A percentile compares a stretch with the other conserved stretches of the same genome.
Conservation (phyloP, 2,113 vertebrate species). For the Ammodytes marinus region DNA sequence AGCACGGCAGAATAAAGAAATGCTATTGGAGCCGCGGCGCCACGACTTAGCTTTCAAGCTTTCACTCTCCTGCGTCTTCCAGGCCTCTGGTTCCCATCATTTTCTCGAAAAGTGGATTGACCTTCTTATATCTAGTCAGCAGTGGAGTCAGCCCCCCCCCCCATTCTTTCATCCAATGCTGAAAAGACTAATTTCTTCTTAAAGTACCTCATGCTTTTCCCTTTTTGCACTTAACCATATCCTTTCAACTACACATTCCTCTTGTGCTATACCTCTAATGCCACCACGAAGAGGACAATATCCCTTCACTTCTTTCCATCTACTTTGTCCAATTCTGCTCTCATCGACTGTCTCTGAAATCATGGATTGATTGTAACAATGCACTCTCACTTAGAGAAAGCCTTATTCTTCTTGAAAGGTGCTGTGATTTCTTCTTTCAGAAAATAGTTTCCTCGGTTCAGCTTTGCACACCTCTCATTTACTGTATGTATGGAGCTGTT, state of each 20-base stretch:
- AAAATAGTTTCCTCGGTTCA: neutral
- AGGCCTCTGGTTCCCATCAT: constrained; percentile 17
- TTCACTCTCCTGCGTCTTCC: constrained; percentile 11
- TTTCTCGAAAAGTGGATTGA: constrained; percentile 44
- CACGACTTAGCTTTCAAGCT: constrained; percentile 31
- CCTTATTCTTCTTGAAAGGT: neutral
- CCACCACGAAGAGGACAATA: constrained; percentile 4
- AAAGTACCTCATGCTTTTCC: constrained; percentile 14
- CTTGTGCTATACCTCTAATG: neutral
- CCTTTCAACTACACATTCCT: constrained; percentile 39
- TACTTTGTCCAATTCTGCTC: constrained; percentile 16
- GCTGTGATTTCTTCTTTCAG: neutral
- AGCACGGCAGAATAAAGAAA: constrained; percentile 13
- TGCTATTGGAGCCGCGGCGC: neutral
- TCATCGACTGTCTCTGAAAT: constrained; percentile 28
- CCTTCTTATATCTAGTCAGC: constrained; percentile 42
- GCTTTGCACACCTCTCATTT: neutral
- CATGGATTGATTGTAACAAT: neutral
- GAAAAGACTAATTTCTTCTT: constrained; percentile 36
- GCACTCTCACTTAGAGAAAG: constrained; percentile 1
- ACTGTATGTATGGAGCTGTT: too few species aligned
- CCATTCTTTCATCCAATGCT: constrained; percentile 24
- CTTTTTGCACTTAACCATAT: constrained; percentile 29
- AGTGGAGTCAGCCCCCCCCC: neutral
- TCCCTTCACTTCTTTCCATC: neutral